Conservation (phyloP, 2,113 vertebrate genomes). For the Calidris pugnax region DNA sequence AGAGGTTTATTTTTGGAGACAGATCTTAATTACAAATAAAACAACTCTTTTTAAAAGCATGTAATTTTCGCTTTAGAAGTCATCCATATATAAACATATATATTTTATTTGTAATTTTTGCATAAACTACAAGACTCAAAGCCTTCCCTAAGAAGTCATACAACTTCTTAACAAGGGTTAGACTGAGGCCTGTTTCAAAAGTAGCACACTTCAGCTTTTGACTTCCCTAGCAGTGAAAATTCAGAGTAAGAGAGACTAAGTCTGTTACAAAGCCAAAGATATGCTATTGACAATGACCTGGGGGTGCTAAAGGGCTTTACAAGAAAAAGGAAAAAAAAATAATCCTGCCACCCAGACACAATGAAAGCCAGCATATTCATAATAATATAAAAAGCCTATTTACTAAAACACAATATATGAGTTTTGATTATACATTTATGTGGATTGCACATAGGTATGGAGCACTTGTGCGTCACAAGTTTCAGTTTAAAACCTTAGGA, state of each 20-base stretch:
- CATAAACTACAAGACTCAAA: not conserved
- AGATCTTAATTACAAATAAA: not conserved
- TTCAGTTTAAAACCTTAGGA: not conserved
- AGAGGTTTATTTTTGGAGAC: slow-evolving; percentile 43
- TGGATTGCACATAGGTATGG: not conserved
- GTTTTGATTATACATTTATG: not conserved
- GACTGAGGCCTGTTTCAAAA: not conserved
- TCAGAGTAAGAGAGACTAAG: not conserved
- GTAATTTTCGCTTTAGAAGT: not conserved
- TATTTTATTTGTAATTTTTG: not conserved
- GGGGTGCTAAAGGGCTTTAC: not conserved
- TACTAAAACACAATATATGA: not conserved
- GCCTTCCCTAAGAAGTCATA: not conserved
- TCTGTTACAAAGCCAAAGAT: not conserved
- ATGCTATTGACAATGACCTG: not conserved
- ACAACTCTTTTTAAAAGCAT: not conserved
- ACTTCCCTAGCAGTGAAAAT: not conserved
- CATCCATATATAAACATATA: not conserved
- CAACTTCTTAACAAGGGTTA: not conserved
- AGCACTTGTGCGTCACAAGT: not conserved
- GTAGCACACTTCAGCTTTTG: not conserved
- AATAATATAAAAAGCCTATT: not conserved
- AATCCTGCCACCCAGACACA: not conserved
- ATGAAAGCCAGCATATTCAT: not conserved
- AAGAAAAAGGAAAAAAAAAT: not conserved